Evolutionary conservation across 2,888 invertebrate genomes (phyloP).

Genomic region (Syrista parreyssii): DNA sequence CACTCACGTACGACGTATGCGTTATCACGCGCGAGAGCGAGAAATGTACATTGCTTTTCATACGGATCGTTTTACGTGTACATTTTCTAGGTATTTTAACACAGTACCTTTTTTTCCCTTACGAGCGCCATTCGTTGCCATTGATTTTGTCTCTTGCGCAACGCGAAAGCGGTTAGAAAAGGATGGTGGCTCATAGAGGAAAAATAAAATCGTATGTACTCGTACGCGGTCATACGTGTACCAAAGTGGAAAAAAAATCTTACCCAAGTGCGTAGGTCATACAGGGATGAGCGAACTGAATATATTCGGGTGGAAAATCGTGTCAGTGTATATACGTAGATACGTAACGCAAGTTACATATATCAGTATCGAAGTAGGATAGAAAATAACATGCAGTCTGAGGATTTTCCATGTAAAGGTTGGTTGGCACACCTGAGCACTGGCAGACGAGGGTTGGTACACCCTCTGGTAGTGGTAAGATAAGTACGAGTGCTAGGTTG

Average conservation of each 20-base stretch:
- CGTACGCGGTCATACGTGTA: neutral
- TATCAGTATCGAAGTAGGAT: neutral
- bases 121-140: neutral
- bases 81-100: neutral
- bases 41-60: neutral
- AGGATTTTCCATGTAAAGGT: neutral
- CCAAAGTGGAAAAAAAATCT: neutral
- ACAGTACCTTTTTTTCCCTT: neutral
- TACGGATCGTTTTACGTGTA: neutral
- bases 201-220: neutral
- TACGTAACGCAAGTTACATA: neutral
- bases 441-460: constrained; percentile 6
- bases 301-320: neutral
- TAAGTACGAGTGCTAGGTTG: constrained; percentile 29
- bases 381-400: neutral
- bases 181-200: neutral
- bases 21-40: neutral
- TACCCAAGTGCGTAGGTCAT: neutral
- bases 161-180: neutral
- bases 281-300: neutral
- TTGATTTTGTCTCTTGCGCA: neutral
- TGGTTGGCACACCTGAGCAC: constrained; percentile 26
- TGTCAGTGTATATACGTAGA: neutral
- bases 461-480: constrained; percentile 15
- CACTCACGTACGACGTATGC: neutral